Percentiles rank a stretch among this genome's conserved stretches.
Evolutionary conservation across 2,888 invertebrate genomes (phyloP).

Genomic region (Cheilosia vernalis): DNA sequence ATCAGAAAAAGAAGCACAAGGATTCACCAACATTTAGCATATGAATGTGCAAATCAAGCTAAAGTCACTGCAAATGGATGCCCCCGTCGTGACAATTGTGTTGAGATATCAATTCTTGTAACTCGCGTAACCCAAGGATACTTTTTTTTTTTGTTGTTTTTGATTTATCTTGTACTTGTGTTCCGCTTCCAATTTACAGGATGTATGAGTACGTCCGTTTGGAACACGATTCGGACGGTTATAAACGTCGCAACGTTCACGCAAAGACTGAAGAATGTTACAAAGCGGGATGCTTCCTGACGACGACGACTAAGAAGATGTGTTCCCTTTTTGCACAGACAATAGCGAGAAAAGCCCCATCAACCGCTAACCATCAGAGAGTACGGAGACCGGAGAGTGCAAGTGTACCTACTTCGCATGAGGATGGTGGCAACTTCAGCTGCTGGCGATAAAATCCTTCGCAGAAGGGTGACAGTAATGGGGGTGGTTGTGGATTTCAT

Average conservation of each 20-base stretch:
- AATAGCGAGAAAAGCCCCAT: constrained; percentile 34
- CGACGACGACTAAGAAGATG: constrained; percentile 41
- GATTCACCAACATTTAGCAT: constrained; percentile 59
- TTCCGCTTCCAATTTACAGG: constrained; percentile 10
- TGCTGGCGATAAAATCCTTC: constrained; percentile 35
- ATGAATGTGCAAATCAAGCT: constrained; percentile 62
- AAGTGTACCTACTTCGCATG: constrained; percentile 28
- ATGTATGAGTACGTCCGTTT: constrained; percentile 10
- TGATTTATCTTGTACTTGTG: neutral
- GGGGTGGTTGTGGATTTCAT: constrained; percentile 46
- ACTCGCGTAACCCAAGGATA: constrained; percentile 39
- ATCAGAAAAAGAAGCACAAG: constrained; percentile 27
- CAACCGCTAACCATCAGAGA: constrained; percentile 49
- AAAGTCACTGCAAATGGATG: constrained; percentile 38
- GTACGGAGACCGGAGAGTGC: constrained; percentile 59
- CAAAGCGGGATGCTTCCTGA: constrained; percentile 57
- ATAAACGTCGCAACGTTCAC: constrained; percentile 68
- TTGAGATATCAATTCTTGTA: constrained; percentile 37
- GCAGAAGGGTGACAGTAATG: constrained; percentile 17
- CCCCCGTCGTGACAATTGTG: constrained; percentile 45
- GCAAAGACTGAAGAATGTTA: constrained; percentile 64
- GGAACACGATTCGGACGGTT: constrained; percentile 33
- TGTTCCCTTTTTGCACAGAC: constrained; percentile 46
- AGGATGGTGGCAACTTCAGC: constrained; percentile 47
- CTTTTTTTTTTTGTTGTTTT: neutral